phyloP scores from a whole-genome alignment of 2,797 vertebrate species.

The Vipera latastei region DNA sequence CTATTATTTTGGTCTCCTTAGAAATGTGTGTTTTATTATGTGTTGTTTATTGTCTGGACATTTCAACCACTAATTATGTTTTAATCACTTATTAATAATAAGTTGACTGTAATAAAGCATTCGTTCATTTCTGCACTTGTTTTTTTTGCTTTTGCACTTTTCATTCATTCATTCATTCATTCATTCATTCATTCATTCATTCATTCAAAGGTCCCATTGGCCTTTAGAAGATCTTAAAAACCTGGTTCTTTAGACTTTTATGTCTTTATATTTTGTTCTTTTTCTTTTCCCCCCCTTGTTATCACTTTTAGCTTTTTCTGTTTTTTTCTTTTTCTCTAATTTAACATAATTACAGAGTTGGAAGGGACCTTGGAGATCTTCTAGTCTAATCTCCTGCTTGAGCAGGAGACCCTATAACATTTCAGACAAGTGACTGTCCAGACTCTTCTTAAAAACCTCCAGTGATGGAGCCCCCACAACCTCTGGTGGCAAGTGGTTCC shows the following conservation, averaged over 20 bases:
- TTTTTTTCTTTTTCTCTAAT: too few species aligned
- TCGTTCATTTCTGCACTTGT: background rate
- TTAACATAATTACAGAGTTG: too few species aligned
- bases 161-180: background rate
- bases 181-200: background rate
- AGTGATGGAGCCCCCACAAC: too few species aligned
- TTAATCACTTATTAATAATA: background rate
- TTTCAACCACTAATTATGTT: background rate
- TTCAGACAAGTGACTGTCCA: too few species aligned
- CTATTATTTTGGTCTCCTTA: background rate
- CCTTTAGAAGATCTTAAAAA: background rate
- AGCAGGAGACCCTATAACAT: too few species aligned
- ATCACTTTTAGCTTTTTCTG: too few species aligned
- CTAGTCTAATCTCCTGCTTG: too few species aligned
- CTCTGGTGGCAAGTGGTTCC: too few species aligned
- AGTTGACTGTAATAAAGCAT: background rate
- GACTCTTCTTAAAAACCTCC: too few species aligned
- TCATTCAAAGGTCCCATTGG: background rate
- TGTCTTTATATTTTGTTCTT: too few species aligned
- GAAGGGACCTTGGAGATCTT: too few species aligned
- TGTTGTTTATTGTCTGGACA: background rate
- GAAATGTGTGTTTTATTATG: background rate
- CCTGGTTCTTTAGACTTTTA: background rate
- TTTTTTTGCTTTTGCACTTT: background rate
- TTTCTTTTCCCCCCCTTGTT: too few species aligned